A percentile compares a stretch with the other conserved stretches of the same genome.
Evolutionary conservation across 2,797 vertebrate species (phyloP).

Genomic region (Mionectes olivaceus): DNA sequence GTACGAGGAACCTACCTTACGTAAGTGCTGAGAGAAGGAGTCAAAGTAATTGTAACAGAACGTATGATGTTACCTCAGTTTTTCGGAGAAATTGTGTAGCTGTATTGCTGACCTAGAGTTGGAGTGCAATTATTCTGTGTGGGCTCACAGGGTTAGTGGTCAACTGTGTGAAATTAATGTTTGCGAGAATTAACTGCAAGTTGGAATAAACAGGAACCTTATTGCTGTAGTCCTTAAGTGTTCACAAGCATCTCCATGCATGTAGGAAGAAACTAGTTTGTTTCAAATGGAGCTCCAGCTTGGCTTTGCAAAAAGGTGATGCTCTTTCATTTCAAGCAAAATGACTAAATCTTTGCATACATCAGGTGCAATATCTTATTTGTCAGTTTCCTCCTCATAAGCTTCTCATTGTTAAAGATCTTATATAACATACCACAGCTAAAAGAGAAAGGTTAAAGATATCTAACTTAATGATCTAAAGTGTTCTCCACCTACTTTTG

Average conservation of each 20-base stretch:
- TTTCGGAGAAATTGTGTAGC: neutral
- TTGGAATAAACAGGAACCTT: neutral
- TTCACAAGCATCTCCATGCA: neutral
- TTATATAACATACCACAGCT: neutral
- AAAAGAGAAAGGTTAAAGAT: neutral
- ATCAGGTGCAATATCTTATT: neutral
- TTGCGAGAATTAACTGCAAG: neutral
- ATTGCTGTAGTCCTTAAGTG: neutral
- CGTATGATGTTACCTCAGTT: neutral
- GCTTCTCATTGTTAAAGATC: neutral
- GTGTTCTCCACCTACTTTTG: neutral
- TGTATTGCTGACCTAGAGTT: neutral
- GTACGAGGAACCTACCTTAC: slow-evolving; percentile 94
- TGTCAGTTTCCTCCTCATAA: neutral
- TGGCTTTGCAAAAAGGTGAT: neutral
- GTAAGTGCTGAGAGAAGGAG: slow-evolving; percentile 78
- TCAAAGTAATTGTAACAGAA: neutral
- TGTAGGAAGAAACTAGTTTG: neutral
- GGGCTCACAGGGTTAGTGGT: neutral
- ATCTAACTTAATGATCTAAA: neutral
- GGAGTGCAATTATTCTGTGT: neutral
- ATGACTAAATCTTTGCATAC: neutral
- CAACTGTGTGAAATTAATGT: neutral
- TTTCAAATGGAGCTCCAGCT: neutral
- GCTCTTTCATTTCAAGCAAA: neutral